Base-by-base conservation (phyloP, 2,113 vertebrate genomes). In the Bothrops jararaca region DNA sequence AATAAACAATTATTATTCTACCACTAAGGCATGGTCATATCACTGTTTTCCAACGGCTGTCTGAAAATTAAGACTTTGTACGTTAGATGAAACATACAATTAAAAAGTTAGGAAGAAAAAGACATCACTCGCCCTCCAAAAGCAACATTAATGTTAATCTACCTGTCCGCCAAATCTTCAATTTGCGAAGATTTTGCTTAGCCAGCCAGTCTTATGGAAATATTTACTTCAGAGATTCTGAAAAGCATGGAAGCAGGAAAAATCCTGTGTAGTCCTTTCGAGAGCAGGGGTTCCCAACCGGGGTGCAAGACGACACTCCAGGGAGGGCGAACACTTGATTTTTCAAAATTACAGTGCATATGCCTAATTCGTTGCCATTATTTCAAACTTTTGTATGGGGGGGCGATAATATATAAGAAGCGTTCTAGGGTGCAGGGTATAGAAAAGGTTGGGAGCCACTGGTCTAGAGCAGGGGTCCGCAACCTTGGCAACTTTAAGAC, bases 151-250 rank as follows among this genome's bases (percentile, higher is more conserved):
- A 91, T n/a, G 18, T 85, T 0, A 3, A 95, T 92, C 53, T 34
- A 95, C 86, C n/a, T 0, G 13, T 4, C 42, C 86, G 20, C 87
- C 87, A 94, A 96, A 24, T 1, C 52, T 92, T 89, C 15, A 23
- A 80, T 5, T 69, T 92, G 54, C 92, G 93, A 57, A 93, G 50
- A 11, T 23, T 26, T 42, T 29, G 1, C 90, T 3, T 89, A 9
- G 34, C 48, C 53, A 90, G 42, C 0, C 15, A 7, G 5, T 52
- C 86, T 56, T 3, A 9, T 8, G 6, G 10, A 54, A 20, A 80
- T n/a, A 4, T 80, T 52, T 52, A 56, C 45, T n/a, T 34, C 3
- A 42, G 8, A 85, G 7, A 26, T 42, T 20, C 24, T 80, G 57
- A 80, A n/a, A 18, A 42, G 23, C 22, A 56, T 5, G 57, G n/a